These are phyloP conservation scores for Corythornis leucogaster DNA, from an alignment of 2,797 vertebrate species.

Conservation along the genomic window DNA sequence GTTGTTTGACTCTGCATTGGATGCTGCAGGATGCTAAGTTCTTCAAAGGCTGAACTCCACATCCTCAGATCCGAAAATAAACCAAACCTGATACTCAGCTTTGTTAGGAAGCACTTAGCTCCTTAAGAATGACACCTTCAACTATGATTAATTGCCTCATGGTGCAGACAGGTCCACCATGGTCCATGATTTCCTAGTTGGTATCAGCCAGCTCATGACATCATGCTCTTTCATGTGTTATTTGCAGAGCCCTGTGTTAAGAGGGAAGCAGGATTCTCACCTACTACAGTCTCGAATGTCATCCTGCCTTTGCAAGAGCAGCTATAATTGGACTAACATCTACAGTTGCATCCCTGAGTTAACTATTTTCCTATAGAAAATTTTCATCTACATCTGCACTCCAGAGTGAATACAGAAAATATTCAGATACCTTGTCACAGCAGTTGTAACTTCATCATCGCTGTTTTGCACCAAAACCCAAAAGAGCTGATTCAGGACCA, in stretches of 20 bases:
- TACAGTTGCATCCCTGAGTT: background rate
- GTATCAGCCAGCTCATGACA: background rate
- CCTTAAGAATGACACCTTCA: background rate
- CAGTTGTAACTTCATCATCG: slow-evolving; percentile 88
- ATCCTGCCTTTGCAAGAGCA: background rate
- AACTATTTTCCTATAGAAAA: background rate
- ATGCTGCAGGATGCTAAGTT: background rate
- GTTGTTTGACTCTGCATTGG: background rate
- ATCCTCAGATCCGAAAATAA: background rate
- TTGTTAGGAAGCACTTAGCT: background rate
- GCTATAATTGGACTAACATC: background rate
- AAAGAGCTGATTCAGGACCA: slow-evolving; percentile 97
- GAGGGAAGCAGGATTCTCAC: background rate
- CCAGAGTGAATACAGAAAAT: background rate
- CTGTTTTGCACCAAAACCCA: slow-evolving; percentile 92
- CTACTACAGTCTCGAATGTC: background rate
- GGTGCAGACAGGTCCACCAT: background rate
- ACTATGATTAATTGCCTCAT: background rate
- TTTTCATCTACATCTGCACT: background rate
- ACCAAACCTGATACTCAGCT: background rate
- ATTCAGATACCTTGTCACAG: slow-evolving; percentile 88
- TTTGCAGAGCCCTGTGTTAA: background rate
- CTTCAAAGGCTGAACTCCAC: background rate
- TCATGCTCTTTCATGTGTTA: rapidly evolving
- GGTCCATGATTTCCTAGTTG: background rate